phyloP scores from a whole-genome alignment of 2,888 invertebrate species.

The Cistogaster globosa region DNA sequence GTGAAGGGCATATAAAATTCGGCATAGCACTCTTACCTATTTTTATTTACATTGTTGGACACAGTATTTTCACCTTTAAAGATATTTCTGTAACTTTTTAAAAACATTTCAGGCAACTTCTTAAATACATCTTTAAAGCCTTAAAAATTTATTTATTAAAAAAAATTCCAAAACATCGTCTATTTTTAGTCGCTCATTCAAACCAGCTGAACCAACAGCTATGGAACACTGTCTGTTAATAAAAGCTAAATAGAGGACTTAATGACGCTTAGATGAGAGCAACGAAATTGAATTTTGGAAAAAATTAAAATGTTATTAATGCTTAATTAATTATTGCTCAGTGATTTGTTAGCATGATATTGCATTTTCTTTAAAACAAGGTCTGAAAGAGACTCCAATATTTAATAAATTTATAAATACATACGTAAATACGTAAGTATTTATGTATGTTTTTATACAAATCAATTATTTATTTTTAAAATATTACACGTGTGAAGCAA shows the following conservation, averaged over 20 bases:
- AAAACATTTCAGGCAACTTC: too few species aligned
- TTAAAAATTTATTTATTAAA: too few species aligned
- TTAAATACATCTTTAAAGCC: too few species aligned
- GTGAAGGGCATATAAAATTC: too few species aligned
- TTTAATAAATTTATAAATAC: too few species aligned
- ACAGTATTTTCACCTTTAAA: too few species aligned
- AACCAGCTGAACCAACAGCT: background rate
- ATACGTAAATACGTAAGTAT: too few species aligned
- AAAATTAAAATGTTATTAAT: constrained; percentile 77
- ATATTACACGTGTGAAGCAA: constrained; percentile 23
- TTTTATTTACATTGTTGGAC: too few species aligned
- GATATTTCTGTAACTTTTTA: too few species aligned
- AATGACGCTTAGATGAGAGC: constrained; percentile 5
- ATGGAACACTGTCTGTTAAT: background rate
- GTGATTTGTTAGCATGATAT: constrained; percentile 73
- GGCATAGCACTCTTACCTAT: too few species aligned
- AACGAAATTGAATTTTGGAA: background rate
- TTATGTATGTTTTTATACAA: constrained; percentile 6
- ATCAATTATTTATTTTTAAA: constrained; percentile 9
- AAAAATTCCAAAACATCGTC: too few species aligned
- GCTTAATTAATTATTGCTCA: constrained; percentile 81
- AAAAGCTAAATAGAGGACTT: background rate
- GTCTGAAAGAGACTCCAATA: background rate
- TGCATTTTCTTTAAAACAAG: constrained; percentile 18
- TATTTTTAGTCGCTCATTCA: background rate